These are phyloP conservation scores for Misgurnus mizolepis DNA, from an alignment of 2,113 vertebrate genomes.

Conservation along the genomic window DNA sequence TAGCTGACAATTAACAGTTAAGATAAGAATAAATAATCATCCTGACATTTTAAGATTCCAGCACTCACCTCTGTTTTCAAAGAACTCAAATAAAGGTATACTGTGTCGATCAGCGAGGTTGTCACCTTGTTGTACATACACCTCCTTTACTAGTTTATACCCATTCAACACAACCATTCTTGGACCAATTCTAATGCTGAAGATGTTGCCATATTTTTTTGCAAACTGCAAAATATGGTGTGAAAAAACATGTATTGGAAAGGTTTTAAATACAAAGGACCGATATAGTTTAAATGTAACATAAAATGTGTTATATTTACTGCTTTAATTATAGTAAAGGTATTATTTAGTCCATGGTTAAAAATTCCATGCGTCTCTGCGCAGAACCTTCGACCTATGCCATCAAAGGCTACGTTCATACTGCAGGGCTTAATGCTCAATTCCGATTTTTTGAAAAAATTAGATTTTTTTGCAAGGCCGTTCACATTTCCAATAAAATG, in stretches of 20 bases:
- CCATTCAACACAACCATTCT: constrained; percentile 63
- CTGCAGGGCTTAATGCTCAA: no score
- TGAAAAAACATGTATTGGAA: background rate
- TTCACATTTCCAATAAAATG: no score
- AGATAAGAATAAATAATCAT: background rate
- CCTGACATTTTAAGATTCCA: background rate
- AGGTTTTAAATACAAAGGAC: background rate
- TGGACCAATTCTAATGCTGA: background rate
- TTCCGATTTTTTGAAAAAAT: no score
- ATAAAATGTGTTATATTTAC: no score
- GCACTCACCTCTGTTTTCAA: constrained; percentile 63
- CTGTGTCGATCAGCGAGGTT: constrained; percentile 63
- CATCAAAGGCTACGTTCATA: no score
- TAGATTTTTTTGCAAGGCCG: no score
- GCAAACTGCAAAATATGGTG: constrained; percentile 56
- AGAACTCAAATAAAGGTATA: background rate
- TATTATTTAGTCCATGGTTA: no score
- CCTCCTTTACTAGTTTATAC: constrained; percentile 73
- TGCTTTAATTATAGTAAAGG: no score
- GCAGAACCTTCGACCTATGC: no score
- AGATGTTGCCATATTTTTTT: constrained; percentile 73
- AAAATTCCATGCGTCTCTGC: no score
- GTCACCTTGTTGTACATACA: constrained; percentile 70
- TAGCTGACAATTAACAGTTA: background rate
- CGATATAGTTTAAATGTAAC: no score